Percentiles rank a stretch among this genome's conserved stretches.
These are phyloP conservation scores for Meiosimyza platycephala DNA, from an alignment of 2,888 invertebrate species.

Conservation along the genomic window DNA sequence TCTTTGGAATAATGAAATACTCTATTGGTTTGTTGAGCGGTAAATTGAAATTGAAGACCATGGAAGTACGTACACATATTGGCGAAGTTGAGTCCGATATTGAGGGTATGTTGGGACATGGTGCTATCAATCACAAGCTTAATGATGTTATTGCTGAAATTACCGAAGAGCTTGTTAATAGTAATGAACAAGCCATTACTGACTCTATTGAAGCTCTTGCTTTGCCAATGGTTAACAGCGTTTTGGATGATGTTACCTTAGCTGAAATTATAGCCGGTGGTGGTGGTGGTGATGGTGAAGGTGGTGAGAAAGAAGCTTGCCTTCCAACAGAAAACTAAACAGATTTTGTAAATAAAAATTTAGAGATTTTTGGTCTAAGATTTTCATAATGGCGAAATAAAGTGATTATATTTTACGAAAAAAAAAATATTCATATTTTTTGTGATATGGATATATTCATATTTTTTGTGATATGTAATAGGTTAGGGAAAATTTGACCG, in stretches of 20 bases:
- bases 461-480: too few relatives aligned
- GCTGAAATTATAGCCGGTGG: conserved; percentile 48
- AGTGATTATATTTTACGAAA: neutral
- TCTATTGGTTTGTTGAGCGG: conserved; percentile 52
- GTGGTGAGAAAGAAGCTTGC: conserved; percentile 54
- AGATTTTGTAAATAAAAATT: neutral
- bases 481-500: too few relatives aligned
- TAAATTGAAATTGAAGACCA: conserved; percentile 55
- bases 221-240: conserved; percentile 53
- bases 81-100: conserved; percentile 60
- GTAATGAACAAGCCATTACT: conserved; percentile 56
- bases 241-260: conserved; percentile 51
- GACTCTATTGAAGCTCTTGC: conserved; percentile 53
- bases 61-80: conserved; percentile 55
- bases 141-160: conserved; percentile 56
- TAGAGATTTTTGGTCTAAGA: neutral
- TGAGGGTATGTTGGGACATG: conserved; percentile 58
- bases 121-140: conserved; percentile 55
- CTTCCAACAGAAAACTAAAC: conserved; percentile 51
- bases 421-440: neutral
- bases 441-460: too few relatives aligned
- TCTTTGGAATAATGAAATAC: conserved; percentile 57
- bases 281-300: conserved; percentile 47
- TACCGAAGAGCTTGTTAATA: conserved; percentile 54
- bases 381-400: conserved; percentile 3